phyloP scores from a whole-genome alignment of 92 coral and sea anemone genomes.

The Pocillopora grandis region DNA sequence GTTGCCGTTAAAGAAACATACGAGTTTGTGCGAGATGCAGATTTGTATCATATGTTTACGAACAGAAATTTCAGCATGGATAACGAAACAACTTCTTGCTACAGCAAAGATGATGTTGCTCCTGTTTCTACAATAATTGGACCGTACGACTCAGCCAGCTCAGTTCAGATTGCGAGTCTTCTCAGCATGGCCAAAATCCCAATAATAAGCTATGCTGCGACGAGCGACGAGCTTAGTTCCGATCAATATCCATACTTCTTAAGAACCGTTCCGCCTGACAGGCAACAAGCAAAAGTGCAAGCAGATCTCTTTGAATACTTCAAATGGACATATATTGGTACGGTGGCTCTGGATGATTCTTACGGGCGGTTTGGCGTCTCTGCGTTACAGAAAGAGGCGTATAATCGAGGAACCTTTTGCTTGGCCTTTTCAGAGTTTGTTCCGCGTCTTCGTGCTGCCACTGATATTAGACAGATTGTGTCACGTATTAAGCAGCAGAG shows the following conservation, averaged over 20 bases:
- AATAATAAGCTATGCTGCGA: constrained; percentile 62
- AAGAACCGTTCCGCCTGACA: constrained; percentile 65
- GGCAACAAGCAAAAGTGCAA: constrained; percentile 59
- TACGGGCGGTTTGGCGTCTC: constrained; percentile 68
- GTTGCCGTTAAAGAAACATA: constrained; percentile 55
- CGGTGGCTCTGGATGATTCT: constrained; percentile 62
- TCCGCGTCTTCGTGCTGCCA: constrained; percentile 45
- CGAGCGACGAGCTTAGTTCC: constrained; percentile 67
- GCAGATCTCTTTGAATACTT: constrained; percentile 63
- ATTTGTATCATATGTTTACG: constrained; percentile 36
- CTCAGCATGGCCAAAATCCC: constrained; percentile 51
- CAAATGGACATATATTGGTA: constrained; percentile 59
- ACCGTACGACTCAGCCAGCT: constrained; percentile 57
- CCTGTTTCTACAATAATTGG: constrained; percentile 55
- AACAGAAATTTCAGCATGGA: constrained; percentile 1
- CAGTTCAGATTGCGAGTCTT: constrained; percentile 65
- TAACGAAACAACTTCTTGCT: constrained; percentile 12
- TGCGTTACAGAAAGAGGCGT: constrained; percentile 57
- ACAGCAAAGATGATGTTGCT: not conserved
- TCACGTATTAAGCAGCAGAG: constrained; percentile 44
- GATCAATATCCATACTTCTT: constrained; percentile 40
- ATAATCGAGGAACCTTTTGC: constrained; percentile 51
- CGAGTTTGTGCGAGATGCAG: constrained; percentile 53
- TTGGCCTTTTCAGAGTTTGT: constrained; percentile 53
- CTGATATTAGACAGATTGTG: constrained; percentile 30